Conservation (phyloP, 92 coral and sea anemone genomes). For the Chrysogorgia sp. region DNA sequence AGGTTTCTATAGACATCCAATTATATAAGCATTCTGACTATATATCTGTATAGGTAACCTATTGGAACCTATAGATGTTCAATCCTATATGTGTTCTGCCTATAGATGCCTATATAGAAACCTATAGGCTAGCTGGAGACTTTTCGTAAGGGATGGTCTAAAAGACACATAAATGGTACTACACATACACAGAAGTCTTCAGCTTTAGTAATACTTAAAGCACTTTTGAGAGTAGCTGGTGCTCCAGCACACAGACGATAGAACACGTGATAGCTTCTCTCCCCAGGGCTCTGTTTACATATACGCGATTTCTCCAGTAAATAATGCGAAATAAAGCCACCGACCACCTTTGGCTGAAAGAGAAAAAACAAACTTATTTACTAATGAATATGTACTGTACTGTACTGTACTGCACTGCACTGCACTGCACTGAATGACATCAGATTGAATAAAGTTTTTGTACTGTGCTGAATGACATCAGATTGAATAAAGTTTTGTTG, state of each 20-base stretch:
- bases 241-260: conserved; percentile 95
- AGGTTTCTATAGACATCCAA: too few relatives aligned
- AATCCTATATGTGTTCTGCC: too few relatives aligned
- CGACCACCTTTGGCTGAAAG: conserved; percentile 83
- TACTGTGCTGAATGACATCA: conserved; percentile 1
- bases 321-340: conserved; percentile 96
- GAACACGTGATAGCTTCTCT: conserved; percentile 95
- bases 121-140: too few relatives aligned
- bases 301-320: conserved; percentile 96
- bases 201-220: conserved; percentile 77
- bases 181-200: conserved; percentile 82
- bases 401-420: conserved; percentile 9
- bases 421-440: not conserved
- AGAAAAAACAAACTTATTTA: not conserved
- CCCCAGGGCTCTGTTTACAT: conserved; percentile 96
- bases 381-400: not conserved
- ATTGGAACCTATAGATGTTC: too few relatives aligned
- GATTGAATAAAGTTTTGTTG: not conserved
- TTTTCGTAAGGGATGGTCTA: too few relatives aligned
- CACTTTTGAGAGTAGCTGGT: conserved; percentile 77
- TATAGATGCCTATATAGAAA: too few relatives aligned
- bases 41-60: too few relatives aligned
- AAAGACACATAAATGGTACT: too few relatives aligned
- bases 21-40: too few relatives aligned
- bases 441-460: too few relatives aligned